A percentile compares a stretch with the other conserved stretches of the same genome.
Evolutionary conservation across 2,113 vertebrate genomes (phyloP).

Genomic region (Balaeniceps rex): DNA sequence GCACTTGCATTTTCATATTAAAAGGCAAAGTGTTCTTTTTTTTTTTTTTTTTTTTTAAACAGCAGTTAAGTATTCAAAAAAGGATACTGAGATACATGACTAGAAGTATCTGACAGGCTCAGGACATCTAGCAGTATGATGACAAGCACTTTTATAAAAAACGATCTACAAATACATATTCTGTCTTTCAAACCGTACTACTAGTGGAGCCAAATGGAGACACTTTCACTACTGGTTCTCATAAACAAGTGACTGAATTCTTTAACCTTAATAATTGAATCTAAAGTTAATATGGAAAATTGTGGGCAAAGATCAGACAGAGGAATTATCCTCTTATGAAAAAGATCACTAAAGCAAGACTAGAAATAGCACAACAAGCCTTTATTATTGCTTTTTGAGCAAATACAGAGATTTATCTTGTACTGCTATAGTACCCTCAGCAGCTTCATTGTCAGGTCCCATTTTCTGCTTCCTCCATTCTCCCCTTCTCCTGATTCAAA

Average conservation of each 20-base stretch:
- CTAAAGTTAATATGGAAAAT: background rate
- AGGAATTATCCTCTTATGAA: background rate
- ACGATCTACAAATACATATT: background rate
- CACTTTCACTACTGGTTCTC: background rate
- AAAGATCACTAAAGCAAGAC: background rate
- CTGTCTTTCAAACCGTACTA: background rate
- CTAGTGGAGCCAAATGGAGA: background rate
- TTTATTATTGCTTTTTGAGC: conserved; percentile 4
- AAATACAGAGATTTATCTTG: conserved; percentile 37
- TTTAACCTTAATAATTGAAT: background rate
- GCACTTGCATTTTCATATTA: background rate
- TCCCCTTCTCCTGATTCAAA: conserved; percentile 75
- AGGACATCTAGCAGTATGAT: background rate
- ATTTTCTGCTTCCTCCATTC: conserved; percentile 73
- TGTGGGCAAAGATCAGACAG: background rate
- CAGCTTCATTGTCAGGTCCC: conserved; percentile 47
- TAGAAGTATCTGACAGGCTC: background rate
- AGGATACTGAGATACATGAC: background rate
- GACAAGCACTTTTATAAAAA: background rate
- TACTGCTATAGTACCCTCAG: conserved; percentile 16
- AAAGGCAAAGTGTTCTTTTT: background rate
- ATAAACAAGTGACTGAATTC: background rate
- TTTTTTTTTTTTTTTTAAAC: background rate
- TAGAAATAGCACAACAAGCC: background rate
- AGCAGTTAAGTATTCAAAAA: background rate